Evolutionary conservation across 2,888 invertebrate species (phyloP).

Genomic region (Bombylius major): DNA sequence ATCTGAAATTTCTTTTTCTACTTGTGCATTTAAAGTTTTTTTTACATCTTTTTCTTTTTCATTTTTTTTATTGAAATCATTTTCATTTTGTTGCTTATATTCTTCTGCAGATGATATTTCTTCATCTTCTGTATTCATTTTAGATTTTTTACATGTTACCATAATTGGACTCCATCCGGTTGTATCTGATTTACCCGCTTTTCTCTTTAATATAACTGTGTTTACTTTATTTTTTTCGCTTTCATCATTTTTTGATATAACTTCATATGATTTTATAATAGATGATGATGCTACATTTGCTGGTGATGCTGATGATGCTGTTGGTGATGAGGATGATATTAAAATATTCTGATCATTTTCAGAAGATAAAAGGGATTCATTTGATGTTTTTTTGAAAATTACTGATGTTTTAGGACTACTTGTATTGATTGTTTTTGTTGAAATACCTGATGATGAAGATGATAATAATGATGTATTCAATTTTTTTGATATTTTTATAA

Average conservation of each 20-base stretch:
- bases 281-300: background rate
- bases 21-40: background rate
- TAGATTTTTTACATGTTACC: conserved; percentile 6
- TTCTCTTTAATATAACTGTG: conserved; percentile 32
- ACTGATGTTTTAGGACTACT: no score
- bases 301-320: background rate
- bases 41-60: conserved; percentile 1
- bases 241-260: conserved; percentile 20
- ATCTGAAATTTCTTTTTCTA: background rate
- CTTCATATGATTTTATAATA: conserved; percentile 1
- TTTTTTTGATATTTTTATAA: background rate
- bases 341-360: background rate
- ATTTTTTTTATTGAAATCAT: background rate
- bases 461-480: background rate
- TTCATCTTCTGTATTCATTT: background rate
- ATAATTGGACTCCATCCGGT: conserved; percentile 8
- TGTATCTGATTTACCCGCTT: conserved; percentile 24
- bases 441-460: no score
- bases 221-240: conserved; percentile 23
- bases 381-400: no score
- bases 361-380: background rate
- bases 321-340: background rate
- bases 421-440: no score
- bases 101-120: background rate
- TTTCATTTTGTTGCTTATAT: background rate